Conservation (phyloP, 2,113 vertebrate species). For the Anoplopoma fimbria region DNA sequence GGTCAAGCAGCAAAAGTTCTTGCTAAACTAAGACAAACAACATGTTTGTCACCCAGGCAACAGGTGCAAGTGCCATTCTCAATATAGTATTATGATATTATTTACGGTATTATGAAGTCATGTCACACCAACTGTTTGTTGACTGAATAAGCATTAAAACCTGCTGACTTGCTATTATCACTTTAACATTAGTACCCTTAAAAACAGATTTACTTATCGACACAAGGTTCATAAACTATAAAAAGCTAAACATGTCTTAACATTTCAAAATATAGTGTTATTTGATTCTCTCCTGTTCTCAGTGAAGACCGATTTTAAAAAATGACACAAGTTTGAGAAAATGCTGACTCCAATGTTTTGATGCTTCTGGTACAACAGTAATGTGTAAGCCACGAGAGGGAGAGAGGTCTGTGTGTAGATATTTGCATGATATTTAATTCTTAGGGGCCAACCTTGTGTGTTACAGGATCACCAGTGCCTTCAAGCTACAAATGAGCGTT, state of each 20-base stretch:
- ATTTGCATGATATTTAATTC: slow-evolving; percentile 43
- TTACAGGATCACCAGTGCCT: slow-evolving; percentile 74
- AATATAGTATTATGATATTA: slow-evolving; percentile 58
- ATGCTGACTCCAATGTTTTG: not conserved
- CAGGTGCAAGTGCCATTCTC: slow-evolving; percentile 87
- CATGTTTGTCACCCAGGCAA: slow-evolving; percentile 71
- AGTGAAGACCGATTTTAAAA: not conserved
- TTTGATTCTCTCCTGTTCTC: not conserved
- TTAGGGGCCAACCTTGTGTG: slow-evolving; percentile 37
- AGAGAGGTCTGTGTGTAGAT: slow-evolving; percentile 36
- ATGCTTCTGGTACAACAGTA: not conserved
- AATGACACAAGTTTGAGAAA: slow-evolving; percentile 14
- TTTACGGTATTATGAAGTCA: slow-evolving; percentile 59
- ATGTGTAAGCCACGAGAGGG: slow-evolving; percentile 9
- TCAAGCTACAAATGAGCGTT: slow-evolving; percentile 55
- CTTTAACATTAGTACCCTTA: slow-evolving; percentile 8
- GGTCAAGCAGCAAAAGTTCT: slow-evolving; percentile 79
- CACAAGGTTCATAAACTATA: not conserved
- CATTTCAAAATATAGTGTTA: too few species aligned
- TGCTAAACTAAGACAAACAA: slow-evolving; percentile 46
- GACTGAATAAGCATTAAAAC: slow-evolving; percentile 20
- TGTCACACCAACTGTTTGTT: slow-evolving; percentile 28
- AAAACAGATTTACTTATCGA: slow-evolving; percentile 11
- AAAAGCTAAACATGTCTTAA: not conserved
- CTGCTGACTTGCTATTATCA: slow-evolving; percentile 4